Conservation (phyloP, 2,113 vertebrate genomes). For the Ibidorhyncha struthersii region DNA sequence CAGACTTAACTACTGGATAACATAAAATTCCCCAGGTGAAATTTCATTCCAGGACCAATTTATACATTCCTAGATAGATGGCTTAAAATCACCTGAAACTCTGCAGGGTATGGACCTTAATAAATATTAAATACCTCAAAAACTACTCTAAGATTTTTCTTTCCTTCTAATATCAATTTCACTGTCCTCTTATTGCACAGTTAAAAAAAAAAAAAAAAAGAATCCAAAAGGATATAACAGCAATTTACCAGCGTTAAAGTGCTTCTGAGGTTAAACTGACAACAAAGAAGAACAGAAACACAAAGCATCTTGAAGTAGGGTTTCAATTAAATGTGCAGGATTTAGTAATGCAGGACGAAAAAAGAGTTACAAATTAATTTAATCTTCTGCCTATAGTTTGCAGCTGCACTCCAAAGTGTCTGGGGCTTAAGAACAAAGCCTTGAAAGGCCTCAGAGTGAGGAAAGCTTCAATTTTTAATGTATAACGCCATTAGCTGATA, state of each 20-base stretch:
- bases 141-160: conserved; percentile 66
- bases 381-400: conserved; percentile 86
- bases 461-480: conserved; percentile 85
- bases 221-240: conserved; percentile 78
- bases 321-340: conserved; percentile 84
- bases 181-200: conserved; percentile 47
- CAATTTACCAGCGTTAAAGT: conserved; percentile 79
- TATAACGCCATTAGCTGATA: conserved; percentile 89
- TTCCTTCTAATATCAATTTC: conserved; percentile 70
- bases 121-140: conserved; percentile 83
- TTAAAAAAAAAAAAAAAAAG: conserved; percentile 26
- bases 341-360: conserved; percentile 75
- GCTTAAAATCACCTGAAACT: conserved; percentile 74
- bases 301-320: conserved; percentile 80
- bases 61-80: conserved; percentile 63
- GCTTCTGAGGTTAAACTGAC: conserved; percentile 78
- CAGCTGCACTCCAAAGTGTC: conserved; percentile 79
- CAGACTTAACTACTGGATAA: conserved; percentile 78
- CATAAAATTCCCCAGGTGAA: conserved; percentile 73
- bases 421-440: conserved; percentile 83
- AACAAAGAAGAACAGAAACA: conserved; percentile 75
- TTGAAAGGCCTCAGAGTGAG: conserved; percentile 76
- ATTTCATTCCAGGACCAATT: conserved; percentile 74
- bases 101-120: conserved; percentile 66
- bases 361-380: conserved; percentile 84